Conservation (phyloP, 2,888 invertebrate genomes). For the Griposia aprilina region DNA sequence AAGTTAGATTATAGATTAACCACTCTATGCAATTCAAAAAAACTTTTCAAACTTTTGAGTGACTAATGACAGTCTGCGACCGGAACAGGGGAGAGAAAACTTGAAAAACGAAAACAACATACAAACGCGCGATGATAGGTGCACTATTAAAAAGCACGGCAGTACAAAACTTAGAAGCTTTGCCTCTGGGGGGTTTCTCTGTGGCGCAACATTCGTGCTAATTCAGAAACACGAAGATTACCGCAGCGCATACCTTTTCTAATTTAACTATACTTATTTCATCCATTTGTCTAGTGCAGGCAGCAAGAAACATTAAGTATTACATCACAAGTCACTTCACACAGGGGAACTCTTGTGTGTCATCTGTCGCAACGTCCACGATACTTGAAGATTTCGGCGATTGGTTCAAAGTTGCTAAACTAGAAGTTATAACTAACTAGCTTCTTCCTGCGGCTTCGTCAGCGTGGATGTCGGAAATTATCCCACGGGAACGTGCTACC, state of each 20-base stretch:
- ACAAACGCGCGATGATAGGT: background rate
- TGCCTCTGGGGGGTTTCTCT: background rate
- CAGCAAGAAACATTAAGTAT: background rate
- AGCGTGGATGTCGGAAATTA: background rate
- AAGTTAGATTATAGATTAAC: background rate
- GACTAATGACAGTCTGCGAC: background rate
- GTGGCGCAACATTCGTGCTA: background rate
- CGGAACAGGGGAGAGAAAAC: background rate
- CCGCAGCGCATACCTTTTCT: background rate
- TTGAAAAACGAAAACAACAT: background rate
- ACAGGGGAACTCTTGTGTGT: background rate
- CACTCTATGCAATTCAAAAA: background rate
- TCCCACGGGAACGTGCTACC: background rate
- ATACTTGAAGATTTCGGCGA: constrained; percentile 4
- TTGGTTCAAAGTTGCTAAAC: constrained; percentile 2
- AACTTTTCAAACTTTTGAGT: background rate
- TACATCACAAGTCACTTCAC: background rate
- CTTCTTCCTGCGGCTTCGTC: background rate
- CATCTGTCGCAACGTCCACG: background rate
- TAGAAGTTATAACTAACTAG: background rate
- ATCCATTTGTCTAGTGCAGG: background rate
- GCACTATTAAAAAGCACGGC: background rate
- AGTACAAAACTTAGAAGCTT: background rate
- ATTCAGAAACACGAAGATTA: background rate
- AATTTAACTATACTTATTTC: background rate